phyloP scores from a whole-genome alignment of 2,888 invertebrate species.

The Cantharis lateralis region DNA sequence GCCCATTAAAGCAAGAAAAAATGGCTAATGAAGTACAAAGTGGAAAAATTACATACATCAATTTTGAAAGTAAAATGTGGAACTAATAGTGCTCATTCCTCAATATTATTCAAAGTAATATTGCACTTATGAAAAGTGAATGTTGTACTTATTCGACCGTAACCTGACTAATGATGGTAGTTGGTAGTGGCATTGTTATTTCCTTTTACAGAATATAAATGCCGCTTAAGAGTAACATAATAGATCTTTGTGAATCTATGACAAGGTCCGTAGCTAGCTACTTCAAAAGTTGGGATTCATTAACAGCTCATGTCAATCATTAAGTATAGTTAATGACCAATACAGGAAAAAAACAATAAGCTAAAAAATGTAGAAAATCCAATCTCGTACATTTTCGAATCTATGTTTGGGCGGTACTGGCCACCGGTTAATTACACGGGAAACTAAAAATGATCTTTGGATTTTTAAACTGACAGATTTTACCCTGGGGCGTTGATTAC shows the following conservation, averaged over 20 bases:
- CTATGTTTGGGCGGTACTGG: slow-evolving; percentile 44
- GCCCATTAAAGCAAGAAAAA: neutral
- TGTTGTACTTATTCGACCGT: slow-evolving; percentile 33
- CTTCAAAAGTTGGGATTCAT: neutral
- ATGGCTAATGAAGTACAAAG: neutral
- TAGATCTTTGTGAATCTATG: slow-evolving; percentile 35
- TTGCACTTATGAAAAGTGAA: slow-evolving; percentile 13
- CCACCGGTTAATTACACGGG: slow-evolving; percentile 51
- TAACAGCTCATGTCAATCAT: neutral
- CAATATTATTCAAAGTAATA: neutral
- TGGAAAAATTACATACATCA: neutral
- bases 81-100: neutral
- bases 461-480: slow-evolving; percentile 46
- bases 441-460: slow-evolving; percentile 46
- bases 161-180: slow-evolving; percentile 44
- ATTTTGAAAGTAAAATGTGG: neutral
- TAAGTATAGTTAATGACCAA: slow-evolving; percentile 16
- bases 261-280: slow-evolving; percentile 19
- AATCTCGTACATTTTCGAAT: slow-evolving; percentile 32
- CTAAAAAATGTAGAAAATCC: slow-evolving; percentile 33
- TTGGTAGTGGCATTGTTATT: slow-evolving; percentile 42
- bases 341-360: slow-evolving; percentile 29
- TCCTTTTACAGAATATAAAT: slow-evolving; percentile 39
- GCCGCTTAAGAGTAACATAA: slow-evolving; percentile 38
- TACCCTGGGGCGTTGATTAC: slow-evolving; percentile 40